Percentiles rank a stretch among this genome's conserved stretches.
Evolutionary conservation across 2,113 vertebrate genomes (phyloP).

Genomic region (Myodes glareolus): DNA sequence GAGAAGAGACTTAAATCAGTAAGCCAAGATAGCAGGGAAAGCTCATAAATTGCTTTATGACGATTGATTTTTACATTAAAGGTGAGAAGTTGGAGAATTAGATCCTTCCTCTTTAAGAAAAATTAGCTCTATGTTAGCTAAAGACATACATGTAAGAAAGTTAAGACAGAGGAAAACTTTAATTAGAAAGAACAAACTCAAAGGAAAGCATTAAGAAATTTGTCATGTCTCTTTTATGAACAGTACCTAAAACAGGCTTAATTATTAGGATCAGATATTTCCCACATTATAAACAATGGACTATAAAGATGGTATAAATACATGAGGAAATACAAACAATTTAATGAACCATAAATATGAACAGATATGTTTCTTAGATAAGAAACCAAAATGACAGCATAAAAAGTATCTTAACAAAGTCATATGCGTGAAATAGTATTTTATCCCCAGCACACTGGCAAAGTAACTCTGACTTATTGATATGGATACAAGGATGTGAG

Average conservation of each 20-base stretch:
- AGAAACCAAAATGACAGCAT: neutral
- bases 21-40: neutral
- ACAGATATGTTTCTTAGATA: neutral
- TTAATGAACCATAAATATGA: neutral
- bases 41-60: neutral
- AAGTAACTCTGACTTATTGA: neutral
- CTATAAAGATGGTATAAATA: neutral
- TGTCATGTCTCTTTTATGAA: neutral
- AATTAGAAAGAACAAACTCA: neutral
- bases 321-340: neutral
- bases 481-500: neutral
- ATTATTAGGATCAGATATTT: neutral
- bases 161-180: neutral
- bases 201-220: neutral
- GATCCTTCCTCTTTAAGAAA: neutral
- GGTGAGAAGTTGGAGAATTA: neutral
- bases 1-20: neutral
- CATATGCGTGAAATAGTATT: neutral
- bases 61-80: neutral
- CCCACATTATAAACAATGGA: neutral
- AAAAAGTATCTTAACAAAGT: conserved; percentile 17
- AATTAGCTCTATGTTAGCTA: neutral
- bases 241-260: neutral
- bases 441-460: neutral
- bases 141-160: neutral